Evolutionary conservation across 2,888 invertebrate species (phyloP), one percentile per base, ranked within the genome.

Genomic region (Andrena hattorfiana): DNA sequence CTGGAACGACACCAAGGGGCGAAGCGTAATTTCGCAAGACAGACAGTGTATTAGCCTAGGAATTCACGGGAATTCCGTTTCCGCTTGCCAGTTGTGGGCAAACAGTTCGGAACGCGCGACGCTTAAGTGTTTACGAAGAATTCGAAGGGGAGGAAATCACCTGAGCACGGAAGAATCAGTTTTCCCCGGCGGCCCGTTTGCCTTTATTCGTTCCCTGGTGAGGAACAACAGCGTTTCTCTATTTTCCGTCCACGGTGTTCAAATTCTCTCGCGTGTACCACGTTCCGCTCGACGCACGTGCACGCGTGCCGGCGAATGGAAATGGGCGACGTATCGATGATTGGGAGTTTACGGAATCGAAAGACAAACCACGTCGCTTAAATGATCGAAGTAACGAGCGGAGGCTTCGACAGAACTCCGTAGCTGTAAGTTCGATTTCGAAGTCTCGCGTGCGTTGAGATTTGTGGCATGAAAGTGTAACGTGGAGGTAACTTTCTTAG

Each of bases 71-170:
- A 75, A 75, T 70, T 75, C 48, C 32, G 26, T 42, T 48, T 67
- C 48, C 48, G 68, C 8, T 60, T 30, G 49, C 42, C 23, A 16
- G 30, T 69, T 59, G 69, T 42, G 74, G 49, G 69, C 60, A 75
- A 70, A 76, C 54, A 23, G 71, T 20, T 59, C 30, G 48, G 48
- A 75, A 51, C 62, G 28, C 16, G 59, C n/a, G 51, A 32, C 32
- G 60, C 42, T 75, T 68, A 75, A 78, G 32, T 63, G 75, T 78
- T 74, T 74, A 67, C 62, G 54, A 75, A 78, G 67, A 78, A 75
- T 78, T 68, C 63, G 32, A 56, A 48, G 20, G 28, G 10, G 16
- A 30, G 42, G 63, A 35, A 75, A 79, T 68, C 67, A 68, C 63
- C 74, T 56, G 54, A 63, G 6, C 66, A 23, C 51, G 67, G 6